Evolutionary conservation across 2,797 vertebrate species (phyloP).

Genomic region (Mormyrops attenuatus): DNA sequence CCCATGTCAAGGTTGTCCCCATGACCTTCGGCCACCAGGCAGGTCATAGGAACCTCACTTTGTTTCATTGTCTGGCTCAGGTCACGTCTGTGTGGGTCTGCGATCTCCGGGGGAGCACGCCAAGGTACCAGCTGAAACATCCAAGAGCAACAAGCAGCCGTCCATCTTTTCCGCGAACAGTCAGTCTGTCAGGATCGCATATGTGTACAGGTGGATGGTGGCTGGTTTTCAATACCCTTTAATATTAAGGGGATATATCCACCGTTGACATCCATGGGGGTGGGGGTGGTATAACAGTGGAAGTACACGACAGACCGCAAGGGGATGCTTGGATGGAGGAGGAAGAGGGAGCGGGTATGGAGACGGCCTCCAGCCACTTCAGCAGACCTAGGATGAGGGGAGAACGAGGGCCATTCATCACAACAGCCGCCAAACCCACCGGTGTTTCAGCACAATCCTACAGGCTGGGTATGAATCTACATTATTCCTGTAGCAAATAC

Average conservation of each 20-base stretch:
- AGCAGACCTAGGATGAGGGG: slow-evolving; percentile 60
- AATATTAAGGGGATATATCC: not conserved
- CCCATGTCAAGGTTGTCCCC: not conserved
- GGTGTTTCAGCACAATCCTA: not conserved
- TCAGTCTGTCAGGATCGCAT: not conserved
- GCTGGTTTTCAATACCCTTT: not conserved
- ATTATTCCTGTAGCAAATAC: not conserved
- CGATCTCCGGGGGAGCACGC: not conserved
- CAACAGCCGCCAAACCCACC: not conserved
- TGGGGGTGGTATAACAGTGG: not conserved
- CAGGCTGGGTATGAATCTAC: not conserved
- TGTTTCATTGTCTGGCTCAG: not conserved
- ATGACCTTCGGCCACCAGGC: not conserved
- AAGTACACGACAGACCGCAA: not conserved
- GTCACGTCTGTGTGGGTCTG: not conserved
- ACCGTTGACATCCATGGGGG: not conserved
- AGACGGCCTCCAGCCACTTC: slow-evolving; percentile 34
- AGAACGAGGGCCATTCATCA: not conserved
- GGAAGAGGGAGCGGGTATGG: not conserved
- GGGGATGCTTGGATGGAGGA: not conserved
- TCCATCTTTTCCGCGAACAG: not conserved
- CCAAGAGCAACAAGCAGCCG: not conserved
- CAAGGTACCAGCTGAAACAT: not conserved
- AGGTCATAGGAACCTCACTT: not conserved
- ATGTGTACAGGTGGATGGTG: not conserved